Base-by-base conservation (phyloP, 2,113 vertebrate species). In the Zosterops japonicus region DNA sequence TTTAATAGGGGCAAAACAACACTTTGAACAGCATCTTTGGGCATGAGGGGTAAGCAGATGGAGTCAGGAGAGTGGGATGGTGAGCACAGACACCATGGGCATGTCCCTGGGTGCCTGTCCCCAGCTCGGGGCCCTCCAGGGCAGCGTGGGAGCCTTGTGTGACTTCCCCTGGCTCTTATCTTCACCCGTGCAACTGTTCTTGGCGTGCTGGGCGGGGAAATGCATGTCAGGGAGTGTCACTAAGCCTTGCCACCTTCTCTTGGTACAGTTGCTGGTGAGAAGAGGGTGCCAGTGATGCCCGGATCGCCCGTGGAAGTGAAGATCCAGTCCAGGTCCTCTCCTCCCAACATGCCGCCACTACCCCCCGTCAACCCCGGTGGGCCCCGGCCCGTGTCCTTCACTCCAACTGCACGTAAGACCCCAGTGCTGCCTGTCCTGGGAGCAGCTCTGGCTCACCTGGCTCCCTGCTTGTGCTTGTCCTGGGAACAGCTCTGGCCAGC, bases 241-340 rank as follows among this genome's bases (percentile, higher is more conserved):
- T 96, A 33, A 97, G 67, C 11, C 1, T 68, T 93, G 16, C 86
- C 65, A 16, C 75, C 69, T 82, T 95, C 93, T 95, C 94, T 95
- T 44, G 55, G 4, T 95, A 39, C 97, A 99, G 99, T 98, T 98
- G 98, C 98, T 97, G 97, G 98, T 98, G 99, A 99, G 98, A 99
- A 99, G 98, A 99, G 98, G 98, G 97, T 98, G 91, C 98, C 98
- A 99, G 98, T 98, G 97, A 99, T 99, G 99, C 99, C 99, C 94
- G 99, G 99, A 96, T 99, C 99, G 89, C 99, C 99, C 59, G 99
- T 99, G 98, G 99, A 99, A 98, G 98, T 99, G 97, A 99, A 99
- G 98, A 99, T 98, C 94, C 99, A 99, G 98, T 99, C 99, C 97
- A 99, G 99, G 98, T 98, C 99, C 87, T 99, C 98, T 94, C 99